These are phyloP conservation scores for Phasianus colchicus DNA, from an alignment of 2,113 vertebrate species.

Conservation along the genomic window DNA sequence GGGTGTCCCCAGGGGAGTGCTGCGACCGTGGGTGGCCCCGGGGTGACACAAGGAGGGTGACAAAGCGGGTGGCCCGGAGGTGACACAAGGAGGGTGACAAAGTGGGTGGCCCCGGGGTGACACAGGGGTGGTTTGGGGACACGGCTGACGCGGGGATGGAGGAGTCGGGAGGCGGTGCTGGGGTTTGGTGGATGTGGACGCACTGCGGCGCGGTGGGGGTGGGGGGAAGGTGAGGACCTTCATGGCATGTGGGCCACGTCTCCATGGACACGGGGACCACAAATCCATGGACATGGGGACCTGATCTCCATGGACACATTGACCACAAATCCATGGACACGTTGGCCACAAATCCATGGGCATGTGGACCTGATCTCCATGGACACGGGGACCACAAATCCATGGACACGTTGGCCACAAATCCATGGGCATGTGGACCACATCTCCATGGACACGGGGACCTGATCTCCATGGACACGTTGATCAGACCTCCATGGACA, in stretches of 20 bases:
- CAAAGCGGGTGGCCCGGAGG: background rate
- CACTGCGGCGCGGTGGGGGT: no score
- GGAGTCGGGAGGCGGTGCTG: background rate
- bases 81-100: background rate
- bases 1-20: background rate
- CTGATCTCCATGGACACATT: accelerated
- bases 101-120: background rate
- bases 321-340: background rate
- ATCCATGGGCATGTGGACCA: no score
- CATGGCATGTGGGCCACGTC: background rate
- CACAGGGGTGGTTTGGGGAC: background rate
- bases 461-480: background rate
- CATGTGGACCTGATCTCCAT: background rate
- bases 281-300: background rate
- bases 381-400: no score
- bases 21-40: background rate
- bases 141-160: background rate
- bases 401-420: accelerated
- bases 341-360: background rate
- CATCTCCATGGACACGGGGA: accelerated
- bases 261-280: background rate
- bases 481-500: no score
- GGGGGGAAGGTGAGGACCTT: no score
- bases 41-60: background rate
- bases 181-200: background rate